Conservation (phyloP, 2,888 invertebrate genomes). For the Pseudeuparius sepicola region DNA sequence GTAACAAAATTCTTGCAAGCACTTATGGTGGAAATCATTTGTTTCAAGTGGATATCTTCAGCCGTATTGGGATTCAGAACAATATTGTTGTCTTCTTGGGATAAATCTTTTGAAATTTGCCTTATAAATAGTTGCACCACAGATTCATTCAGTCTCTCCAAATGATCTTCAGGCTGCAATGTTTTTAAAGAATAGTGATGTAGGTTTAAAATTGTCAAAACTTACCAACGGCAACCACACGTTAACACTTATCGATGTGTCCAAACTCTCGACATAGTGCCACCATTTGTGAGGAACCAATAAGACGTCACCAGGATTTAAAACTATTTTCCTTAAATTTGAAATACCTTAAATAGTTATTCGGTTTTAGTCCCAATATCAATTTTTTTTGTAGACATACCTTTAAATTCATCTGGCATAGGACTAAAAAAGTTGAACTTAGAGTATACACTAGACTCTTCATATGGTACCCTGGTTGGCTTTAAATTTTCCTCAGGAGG, state of each 20-base stretch:
- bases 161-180: constrained; percentile 40
- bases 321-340: constrained; percentile 44
- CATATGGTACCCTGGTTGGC: constrained; percentile 84
- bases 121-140: constrained; percentile 57
- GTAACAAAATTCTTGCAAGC: too few species aligned
- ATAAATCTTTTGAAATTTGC: constrained; percentile 47
- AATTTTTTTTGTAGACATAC: constrained; percentile 29
- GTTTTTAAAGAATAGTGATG: constrained; percentile 24
- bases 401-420: constrained; percentile 39
- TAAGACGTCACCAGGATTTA: constrained; percentile 79
- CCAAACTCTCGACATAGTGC: constrained; percentile 92
- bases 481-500: constrained; percentile 66
- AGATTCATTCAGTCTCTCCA: constrained; percentile 51
- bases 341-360: constrained; percentile 25
- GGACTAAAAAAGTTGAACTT: constrained; percentile 71
- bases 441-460: constrained; percentile 92
- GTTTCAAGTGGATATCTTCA: too few species aligned
- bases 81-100: constrained; percentile 40
- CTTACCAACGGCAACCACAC: constrained; percentile 65
- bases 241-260: constrained; percentile 52
- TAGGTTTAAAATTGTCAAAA: constrained; percentile 14
- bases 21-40: too few species aligned
- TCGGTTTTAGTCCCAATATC: background rate
- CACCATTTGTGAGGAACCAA: constrained; percentile 91
- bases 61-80: constrained; percentile 63